A percentile compares a stretch with the other conserved stretches of the same genome.
These are phyloP conservation scores for Meloidogyne floridensis DNA, from an alignment of 1,140 invertebrate genomes.

Conservation along the genomic window DNA sequence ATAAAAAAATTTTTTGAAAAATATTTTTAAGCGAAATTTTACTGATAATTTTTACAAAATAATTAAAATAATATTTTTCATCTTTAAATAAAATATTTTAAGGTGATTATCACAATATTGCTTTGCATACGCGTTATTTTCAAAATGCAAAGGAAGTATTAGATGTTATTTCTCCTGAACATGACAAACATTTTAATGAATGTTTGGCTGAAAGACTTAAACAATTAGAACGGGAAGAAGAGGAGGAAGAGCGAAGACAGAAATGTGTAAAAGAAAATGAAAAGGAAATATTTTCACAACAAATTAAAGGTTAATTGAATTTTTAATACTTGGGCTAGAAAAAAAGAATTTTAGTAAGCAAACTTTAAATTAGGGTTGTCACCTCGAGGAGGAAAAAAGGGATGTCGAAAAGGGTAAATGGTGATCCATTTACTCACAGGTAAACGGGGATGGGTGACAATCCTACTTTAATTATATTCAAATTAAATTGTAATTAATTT, in stretches of 20 bases:
- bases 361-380: too few relatives aligned
- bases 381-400: too few relatives aligned
- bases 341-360: too few relatives aligned
- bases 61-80: not conserved
- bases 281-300: not conserved
- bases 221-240: constrained; percentile 39
- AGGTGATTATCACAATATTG: constrained; percentile 49
- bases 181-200: constrained; percentile 52
- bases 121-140: constrained; percentile 60
- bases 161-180: constrained; percentile 41
- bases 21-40: not conserved
- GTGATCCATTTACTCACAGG: too few relatives aligned
- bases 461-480: too few relatives aligned
- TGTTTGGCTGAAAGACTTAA: constrained; percentile 50
- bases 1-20: constrained; percentile 17
- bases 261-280: constrained; percentile 2
- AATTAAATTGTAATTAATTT: not conserved
- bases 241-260: constrained; percentile 35
- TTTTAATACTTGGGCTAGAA: not conserved
- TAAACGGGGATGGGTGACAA: too few relatives aligned
- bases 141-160: constrained; percentile 56
- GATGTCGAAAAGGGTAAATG: too few relatives aligned
- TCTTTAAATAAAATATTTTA: constrained; percentile 23
- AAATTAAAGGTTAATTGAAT: not conserved
- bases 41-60: not conserved